A percentile compares a stretch with the other conserved stretches of the same genome.
Conservation (phyloP, 2,888 invertebrate genomes). For the Diarsia brunnea region DNA sequence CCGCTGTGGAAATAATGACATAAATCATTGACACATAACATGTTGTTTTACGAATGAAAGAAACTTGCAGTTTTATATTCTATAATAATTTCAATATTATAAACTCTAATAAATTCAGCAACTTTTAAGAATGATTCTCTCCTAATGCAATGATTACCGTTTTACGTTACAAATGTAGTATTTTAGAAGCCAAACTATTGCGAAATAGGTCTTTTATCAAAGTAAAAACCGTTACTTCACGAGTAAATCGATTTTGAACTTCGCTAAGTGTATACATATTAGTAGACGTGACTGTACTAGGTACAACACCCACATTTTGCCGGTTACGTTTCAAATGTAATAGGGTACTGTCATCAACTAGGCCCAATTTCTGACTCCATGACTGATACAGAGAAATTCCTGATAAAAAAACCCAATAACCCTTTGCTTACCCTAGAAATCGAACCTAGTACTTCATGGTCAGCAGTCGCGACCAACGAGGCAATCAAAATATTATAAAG, state of each 20-base stretch:
- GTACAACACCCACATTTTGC: neutral
- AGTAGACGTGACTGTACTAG: neutral
- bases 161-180: no score
- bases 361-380: no score
- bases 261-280: no score
- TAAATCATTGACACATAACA: conserved; percentile 38
- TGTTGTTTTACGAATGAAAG: conserved; percentile 24
- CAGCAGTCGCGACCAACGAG: neutral
- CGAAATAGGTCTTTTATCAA: no score
- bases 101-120: neutral
- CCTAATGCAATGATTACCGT: no score
- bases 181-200: no score
- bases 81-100: neutral
- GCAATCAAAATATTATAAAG: no score
- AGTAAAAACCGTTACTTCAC: no score
- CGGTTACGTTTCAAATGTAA: neutral
- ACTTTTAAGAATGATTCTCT: no score
- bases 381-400: no score
- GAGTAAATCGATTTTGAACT: no score
- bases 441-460: neutral
- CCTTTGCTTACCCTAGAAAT: neutral
- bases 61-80: neutral
- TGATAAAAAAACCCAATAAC: neutral
- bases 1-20: conserved; percentile 25
- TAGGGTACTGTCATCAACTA: neutral